A percentile compares a stretch with the other conserved stretches of the same genome.
phyloP scores from a whole-genome alignment of 1,140 invertebrate species.

The Campoletis sonorensis region DNA sequence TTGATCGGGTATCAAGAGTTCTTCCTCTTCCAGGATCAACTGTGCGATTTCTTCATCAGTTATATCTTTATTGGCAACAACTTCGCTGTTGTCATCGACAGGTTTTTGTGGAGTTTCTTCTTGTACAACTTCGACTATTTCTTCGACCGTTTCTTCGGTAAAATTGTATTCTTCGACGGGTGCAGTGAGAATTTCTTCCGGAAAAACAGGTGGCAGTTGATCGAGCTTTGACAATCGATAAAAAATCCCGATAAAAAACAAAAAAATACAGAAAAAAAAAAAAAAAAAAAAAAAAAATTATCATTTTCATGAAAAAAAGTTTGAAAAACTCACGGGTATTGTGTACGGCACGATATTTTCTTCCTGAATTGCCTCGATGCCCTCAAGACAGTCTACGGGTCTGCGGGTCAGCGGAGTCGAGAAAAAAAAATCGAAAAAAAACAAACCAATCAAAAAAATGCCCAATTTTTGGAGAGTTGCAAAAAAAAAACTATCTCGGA shows the following conservation, averaged over 20 bases:
- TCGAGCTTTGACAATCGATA: conserved; percentile 60
- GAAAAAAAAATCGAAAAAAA: conserved; percentile 40
- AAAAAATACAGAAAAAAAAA: too few species aligned
- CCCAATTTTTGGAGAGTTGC: background rate
- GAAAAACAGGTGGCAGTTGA: conserved; percentile 65
- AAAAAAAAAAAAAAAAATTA: too few species aligned
- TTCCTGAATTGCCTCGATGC: conserved; percentile 66
- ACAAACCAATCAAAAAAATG: background rate
- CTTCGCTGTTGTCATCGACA: conserved; percentile 68
- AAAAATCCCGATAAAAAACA: background rate
- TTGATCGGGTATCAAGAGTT: conserved; percentile 81
- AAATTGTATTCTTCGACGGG: conserved; percentile 46
- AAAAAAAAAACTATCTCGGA: too few species aligned
- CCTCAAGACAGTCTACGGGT: conserved; percentile 67
- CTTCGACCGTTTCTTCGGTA: conserved; percentile 36
- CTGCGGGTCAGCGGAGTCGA: conserved; percentile 53
- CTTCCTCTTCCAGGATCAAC: conserved; percentile 82
- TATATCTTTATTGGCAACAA: conserved; percentile 72
- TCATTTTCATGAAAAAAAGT: background rate
- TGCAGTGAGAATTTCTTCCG: conserved; percentile 65
- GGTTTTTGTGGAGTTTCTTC: conserved; percentile 66
- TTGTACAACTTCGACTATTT: conserved; percentile 35
- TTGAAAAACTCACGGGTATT: conserved; percentile 68
- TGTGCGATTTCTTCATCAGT: conserved; percentile 83
- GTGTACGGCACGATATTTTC: conserved; percentile 73